Base-by-base conservation (phyloP, 2,113 vertebrate species). In the Athene cunicularia region DNA sequence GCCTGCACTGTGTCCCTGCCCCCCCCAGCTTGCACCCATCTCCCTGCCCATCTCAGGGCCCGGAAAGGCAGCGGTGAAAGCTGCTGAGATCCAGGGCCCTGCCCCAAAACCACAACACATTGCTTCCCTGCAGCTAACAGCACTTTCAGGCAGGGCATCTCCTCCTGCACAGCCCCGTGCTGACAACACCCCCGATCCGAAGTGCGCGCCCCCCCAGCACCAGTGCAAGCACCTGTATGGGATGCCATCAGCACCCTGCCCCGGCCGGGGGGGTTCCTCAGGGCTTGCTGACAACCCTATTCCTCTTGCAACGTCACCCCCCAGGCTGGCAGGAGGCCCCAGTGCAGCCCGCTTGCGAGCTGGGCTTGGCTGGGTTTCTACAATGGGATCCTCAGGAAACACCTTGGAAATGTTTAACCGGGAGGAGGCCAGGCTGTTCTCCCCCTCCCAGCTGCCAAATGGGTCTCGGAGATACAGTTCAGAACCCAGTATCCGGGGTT, bases 121-220 rank as follows among this genome's bases (percentile, higher is more conserved):
- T 2, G 22, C 47, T 71, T 37, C 14, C 41, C 52, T 0, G 11
- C 55, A 70, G 67, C 80, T 7, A 18, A 27, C 47, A 70, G 84
- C 71, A 15, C 19, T 56, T 49, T 53, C 71, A 55, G 45, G 17
- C 28, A 5, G 64, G 37, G 79, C 64, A 62, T 3, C 79, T 76
- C 77, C 85, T 55, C 60, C 88, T 30, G 50, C 41, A 30, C 63
- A 59, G 52, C 70, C 28, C 86, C 63, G 59, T 50, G 39, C 72
- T 70, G n/a, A 52, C 49, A 41, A 8, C 49, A 33, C 1, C 63
- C n/a, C 50, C 27, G 50, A 11, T 2, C 21, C 28, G 3, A 45
- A 2, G 1, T 22, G 0, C 2, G 0, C n/a, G 6, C 13, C 35
- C 35, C 26, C 32, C 9, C 3, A 0, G 47, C 53, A 22, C 49